phyloP scores from a whole-genome alignment of 2,113 vertebrate species.

The Amblyornis subalaris region DNA sequence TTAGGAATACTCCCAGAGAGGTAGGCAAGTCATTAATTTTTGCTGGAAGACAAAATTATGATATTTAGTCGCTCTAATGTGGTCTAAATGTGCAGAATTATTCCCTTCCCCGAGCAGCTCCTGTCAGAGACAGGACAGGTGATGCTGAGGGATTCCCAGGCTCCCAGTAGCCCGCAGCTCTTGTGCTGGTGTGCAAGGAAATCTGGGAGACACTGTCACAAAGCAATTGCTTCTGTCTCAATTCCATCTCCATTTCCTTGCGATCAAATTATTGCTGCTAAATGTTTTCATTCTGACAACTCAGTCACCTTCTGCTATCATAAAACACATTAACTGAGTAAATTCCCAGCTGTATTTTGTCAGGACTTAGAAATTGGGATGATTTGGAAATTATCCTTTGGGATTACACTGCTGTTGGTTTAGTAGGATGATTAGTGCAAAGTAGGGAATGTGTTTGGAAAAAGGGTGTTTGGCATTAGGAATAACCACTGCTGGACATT shows the following conservation, averaged over 20 bases:
- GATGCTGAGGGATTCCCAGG: background rate
- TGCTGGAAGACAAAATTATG: background rate
- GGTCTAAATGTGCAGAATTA: background rate
- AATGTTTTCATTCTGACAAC: background rate
- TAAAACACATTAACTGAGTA: background rate
- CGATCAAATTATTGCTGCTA: background rate
- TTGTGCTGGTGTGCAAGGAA: background rate
- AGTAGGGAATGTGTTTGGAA: accelerated
- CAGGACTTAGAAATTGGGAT: background rate
- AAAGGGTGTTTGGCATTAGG: background rate
- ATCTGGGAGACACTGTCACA: background rate
- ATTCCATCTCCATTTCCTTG: background rate
- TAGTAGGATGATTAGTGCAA: background rate
- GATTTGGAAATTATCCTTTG: background rate
- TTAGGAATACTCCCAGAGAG: background rate
- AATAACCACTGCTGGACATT: background rate
- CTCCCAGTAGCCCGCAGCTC: background rate
- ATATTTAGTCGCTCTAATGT: background rate
- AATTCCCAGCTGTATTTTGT: background rate
- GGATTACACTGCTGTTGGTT: background rate
- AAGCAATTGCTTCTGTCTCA: background rate
- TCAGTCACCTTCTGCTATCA: background rate
- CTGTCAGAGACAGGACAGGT: background rate
- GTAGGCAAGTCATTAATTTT: background rate
- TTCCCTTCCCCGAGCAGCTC: background rate